A percentile compares a stretch with the other conserved stretches of the same genome.
Conservation (phyloP, 2,888 invertebrate species). For the Drepanosiphum platanoidis region DNA sequence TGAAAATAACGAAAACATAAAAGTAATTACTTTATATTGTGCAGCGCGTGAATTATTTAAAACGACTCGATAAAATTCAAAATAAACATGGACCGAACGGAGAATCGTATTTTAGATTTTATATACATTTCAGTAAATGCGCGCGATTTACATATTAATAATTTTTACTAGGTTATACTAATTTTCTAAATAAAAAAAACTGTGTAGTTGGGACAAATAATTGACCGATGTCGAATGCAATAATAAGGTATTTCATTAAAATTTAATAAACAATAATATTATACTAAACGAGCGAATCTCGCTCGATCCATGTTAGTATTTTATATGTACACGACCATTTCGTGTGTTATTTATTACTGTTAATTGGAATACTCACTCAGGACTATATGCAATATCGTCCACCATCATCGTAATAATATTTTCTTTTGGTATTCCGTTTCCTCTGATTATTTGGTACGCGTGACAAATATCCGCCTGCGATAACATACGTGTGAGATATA, state of each 20-base stretch:
- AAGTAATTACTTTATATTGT: neutral
- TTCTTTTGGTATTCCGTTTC: constrained; percentile 65
- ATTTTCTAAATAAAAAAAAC: neutral
- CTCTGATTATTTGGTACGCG: constrained; percentile 61
- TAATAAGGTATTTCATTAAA: too few relatives aligned
- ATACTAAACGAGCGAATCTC: too few relatives aligned
- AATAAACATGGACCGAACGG: neutral
- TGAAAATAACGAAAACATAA: neutral
- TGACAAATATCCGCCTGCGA: constrained; percentile 63
- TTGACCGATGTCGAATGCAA: too few relatives aligned
- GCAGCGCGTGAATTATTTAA: neutral
- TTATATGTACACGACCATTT: too few relatives aligned
- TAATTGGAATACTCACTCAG: constrained; percentile 67
- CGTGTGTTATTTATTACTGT: neutral
- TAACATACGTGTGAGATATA: too few relatives aligned
- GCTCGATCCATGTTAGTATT: too few relatives aligned
- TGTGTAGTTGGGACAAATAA: too few relatives aligned
- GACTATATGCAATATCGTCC: constrained; percentile 72
- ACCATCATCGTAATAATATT: constrained; percentile 73
- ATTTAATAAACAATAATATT: too few relatives aligned
- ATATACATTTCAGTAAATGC: neutral
- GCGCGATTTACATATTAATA: too few relatives aligned
- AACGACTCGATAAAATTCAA: neutral
- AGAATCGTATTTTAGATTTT: neutral
- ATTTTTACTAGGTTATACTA: neutral